A percentile compares a stretch with the other conserved stretches of the same genome.
phyloP scores from a whole-genome alignment of 2,797 vertebrate species.

The Sparidentex hasta region DNA sequence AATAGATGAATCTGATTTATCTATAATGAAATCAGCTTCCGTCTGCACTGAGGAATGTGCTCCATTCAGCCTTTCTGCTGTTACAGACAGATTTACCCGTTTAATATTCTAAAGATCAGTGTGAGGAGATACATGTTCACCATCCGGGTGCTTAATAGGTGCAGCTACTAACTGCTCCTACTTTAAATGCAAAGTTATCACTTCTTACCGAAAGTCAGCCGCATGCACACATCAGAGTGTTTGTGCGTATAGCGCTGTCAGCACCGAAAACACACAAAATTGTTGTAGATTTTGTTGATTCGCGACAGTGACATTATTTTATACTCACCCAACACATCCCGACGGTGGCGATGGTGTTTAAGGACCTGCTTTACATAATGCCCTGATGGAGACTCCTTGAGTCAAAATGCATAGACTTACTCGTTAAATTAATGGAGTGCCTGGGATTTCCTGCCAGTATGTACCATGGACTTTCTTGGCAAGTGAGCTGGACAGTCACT shows the following conservation, averaged over 20 bases:
- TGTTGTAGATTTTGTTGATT: background rate
- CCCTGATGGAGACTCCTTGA: too few species aligned
- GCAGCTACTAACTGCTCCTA: conserved; percentile 26
- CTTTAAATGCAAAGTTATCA: conserved; percentile 61
- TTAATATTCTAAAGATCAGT: conserved; percentile 82
- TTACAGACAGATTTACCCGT: conserved; percentile 77
- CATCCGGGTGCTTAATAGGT: conserved; percentile 34
- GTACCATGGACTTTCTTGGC: too few species aligned
- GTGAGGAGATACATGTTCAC: conserved; percentile 57
- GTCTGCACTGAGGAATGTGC: conserved; percentile 74
- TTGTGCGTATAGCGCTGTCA: too few species aligned
- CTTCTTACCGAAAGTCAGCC: conserved; percentile 13
- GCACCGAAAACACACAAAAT: conserved; percentile 7
- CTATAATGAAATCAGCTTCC: conserved; percentile 84
- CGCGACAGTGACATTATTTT: too few species aligned
- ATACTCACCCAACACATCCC: too few species aligned
- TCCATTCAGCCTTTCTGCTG: conserved; percentile 79
- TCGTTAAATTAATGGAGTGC: too few species aligned
- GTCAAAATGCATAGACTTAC: too few species aligned
- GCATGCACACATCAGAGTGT: too few species aligned
- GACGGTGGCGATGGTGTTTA: too few species aligned
- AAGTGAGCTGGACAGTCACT: too few species aligned
- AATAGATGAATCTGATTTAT: conserved; percentile 85
- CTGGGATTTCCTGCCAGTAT: too few species aligned
- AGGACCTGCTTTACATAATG: too few species aligned